Conservation (phyloP, 2,888 invertebrate species). For the Hedya salicella region DNA sequence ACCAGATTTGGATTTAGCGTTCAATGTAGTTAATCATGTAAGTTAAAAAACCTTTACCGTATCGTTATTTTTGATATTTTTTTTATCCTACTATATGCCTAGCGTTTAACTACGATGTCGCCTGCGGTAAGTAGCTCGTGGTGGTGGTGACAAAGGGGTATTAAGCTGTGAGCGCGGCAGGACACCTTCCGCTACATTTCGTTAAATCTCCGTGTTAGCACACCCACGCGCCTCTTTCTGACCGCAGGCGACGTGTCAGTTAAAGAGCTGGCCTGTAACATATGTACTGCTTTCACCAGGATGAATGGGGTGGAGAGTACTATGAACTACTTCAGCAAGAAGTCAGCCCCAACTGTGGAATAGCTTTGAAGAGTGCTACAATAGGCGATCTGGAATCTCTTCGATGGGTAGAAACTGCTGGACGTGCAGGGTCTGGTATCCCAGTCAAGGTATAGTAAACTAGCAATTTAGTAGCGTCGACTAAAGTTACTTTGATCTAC, state of each 20-base stretch:
- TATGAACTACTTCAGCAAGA: constrained; percentile 44
- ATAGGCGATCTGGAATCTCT: constrained; percentile 53
- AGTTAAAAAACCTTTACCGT: constrained; percentile 22
- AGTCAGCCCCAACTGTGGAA: background rate
- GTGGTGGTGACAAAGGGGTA: too few relatives aligned
- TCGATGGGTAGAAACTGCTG: constrained; percentile 52
- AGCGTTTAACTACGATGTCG: too few relatives aligned
- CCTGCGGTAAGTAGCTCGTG: too few relatives aligned
- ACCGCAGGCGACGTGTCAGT: too few relatives aligned
- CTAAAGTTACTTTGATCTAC: too few relatives aligned
- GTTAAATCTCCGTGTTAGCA: too few relatives aligned
- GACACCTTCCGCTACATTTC: too few relatives aligned
- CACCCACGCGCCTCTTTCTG: too few relatives aligned
- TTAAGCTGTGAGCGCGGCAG: too few relatives aligned
- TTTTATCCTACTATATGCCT: background rate
- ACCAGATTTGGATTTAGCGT: constrained; percentile 46
- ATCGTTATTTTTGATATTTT: background rate
- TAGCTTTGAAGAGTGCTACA: constrained; percentile 46
- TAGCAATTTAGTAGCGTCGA: background rate
- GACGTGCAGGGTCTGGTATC: constrained; percentile 42
- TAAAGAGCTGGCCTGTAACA: too few relatives aligned
- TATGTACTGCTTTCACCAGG: constrained; percentile 43
- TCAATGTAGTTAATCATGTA: constrained; percentile 48
- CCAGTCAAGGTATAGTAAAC: constrained; percentile 47
- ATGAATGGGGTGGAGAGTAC: constrained; percentile 52